These are phyloP conservation scores for Conops quadrifasciatus DNA, from an alignment of 2,888 invertebrate genomes.

Conservation along the genomic window DNA sequence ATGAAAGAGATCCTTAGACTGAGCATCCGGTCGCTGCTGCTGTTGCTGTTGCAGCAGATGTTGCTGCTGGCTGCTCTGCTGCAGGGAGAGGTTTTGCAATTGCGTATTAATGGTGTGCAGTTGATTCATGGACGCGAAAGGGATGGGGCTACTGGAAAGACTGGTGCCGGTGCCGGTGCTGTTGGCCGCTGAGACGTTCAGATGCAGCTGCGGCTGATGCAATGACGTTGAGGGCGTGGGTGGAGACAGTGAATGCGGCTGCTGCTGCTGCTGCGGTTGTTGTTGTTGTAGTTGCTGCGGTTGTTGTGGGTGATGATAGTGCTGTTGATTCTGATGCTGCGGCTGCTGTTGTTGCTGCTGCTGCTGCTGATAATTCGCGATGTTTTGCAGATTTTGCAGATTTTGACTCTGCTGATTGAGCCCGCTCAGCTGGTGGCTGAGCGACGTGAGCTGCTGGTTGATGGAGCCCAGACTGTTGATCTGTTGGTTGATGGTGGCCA, in stretches of 20 bases:
- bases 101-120: constrained; percentile 61
- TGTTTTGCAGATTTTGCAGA: constrained; percentile 62
- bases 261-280: constrained; percentile 36
- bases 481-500: constrained; percentile 64
- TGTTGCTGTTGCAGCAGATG: constrained; percentile 44
- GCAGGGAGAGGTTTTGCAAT: constrained; percentile 55
- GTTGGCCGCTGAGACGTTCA: constrained; percentile 44
- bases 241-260: constrained; percentile 45
- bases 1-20: constrained; percentile 64
- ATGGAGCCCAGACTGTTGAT: constrained; percentile 63
- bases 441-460: constrained; percentile 63
- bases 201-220: constrained; percentile 53
- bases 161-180: constrained; percentile 43
- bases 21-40: constrained; percentile 58
- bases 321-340: constrained; percentile 35
- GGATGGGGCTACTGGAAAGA: constrained; percentile 52
- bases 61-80: constrained; percentile 47
- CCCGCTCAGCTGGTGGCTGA: constrained; percentile 63
- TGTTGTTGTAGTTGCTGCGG: constrained; percentile 47
- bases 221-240: constrained; percentile 43
- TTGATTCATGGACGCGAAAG: constrained; percentile 61
- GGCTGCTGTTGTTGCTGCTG: constrained; percentile 49
- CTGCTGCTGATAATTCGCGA: constrained; percentile 48
- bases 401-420: constrained; percentile 65
- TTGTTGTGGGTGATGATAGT: constrained; percentile 43